phyloP scores from a whole-genome alignment of 2,113 vertebrate species.

The Actenoides lindsayi region DNA sequence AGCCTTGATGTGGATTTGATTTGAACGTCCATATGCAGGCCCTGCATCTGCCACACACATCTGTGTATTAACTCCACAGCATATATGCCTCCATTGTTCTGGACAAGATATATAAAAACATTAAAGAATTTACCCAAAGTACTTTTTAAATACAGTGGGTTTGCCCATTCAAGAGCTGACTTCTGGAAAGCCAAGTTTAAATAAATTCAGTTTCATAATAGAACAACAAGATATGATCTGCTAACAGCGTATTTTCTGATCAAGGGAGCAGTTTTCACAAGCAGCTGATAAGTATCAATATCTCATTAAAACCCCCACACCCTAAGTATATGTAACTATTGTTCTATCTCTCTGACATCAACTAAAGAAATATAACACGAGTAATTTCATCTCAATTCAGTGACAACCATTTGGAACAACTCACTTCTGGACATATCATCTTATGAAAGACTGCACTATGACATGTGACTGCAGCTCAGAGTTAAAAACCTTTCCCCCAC shows the following conservation, averaged over 20 bases:
- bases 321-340: background rate
- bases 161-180: background rate
- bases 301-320: background rate
- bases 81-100: background rate
- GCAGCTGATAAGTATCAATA: background rate
- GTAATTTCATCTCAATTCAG: background rate
- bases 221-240: background rate
- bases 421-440: background rate
- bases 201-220: background rate
- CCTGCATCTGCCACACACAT: conserved; percentile 47
- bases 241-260: background rate
- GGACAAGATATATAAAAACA: background rate
- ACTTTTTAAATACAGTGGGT: background rate
- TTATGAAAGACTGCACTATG: background rate
- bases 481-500: background rate
- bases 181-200: background rate
- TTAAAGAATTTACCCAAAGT: background rate
- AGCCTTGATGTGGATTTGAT: conserved; percentile 62
- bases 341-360: background rate
- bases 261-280: background rate
- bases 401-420: background rate
- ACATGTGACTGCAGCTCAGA: background rate
- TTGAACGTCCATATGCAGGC: background rate
- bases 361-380: background rate
- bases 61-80: background rate